Evolutionary conservation across 2,113 vertebrate species (phyloP), one percentile per base, ranked within the genome.

Genomic region (Australoheros scitulus): DNA sequence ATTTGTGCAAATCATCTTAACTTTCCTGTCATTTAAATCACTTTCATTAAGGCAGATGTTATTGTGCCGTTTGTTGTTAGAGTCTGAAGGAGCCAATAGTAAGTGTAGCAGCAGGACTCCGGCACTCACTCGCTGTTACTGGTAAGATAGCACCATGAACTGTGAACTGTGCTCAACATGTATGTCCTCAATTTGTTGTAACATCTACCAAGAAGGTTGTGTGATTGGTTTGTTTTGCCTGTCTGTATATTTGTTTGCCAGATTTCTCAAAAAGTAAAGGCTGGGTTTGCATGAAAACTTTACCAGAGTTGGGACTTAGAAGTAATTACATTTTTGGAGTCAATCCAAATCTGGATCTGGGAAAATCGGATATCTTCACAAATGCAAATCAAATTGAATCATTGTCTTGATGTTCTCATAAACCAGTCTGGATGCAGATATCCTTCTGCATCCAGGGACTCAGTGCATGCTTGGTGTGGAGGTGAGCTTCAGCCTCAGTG

Each of bases 91-190:
- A 97, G 74, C 94, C 94, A 32, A 93, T 96, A 65, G 83, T 96
- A 58, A 89, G 90, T 90, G 63, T 98, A 88, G 96, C 97, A 86
- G 97, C 98, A 85, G 98, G 98, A 82, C 95, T 99, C 76, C 96
- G 98, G 92, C 98, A 99, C 79, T 94, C 96, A 0, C 94, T 99
- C 56, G 97, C 96, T 91, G 94, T 96, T 68, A 96, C 97, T 92
- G 96, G 98, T 98, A 90, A 81, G 85, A 65, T 61, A 60, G 34
- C 36, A 34, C 2, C 11, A 6, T 10, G 61, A 79, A 36, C 2
- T 15, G 1, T 81, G 5, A 79, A 36, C 1, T 15, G 1, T 81
- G 5, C 32, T 57, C 7, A 18, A 6, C 32, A 7, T 29, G 11
- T 50, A 13, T 5, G 14, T 1, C 9, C 10, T 5, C 43, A 47